Conservation (phyloP, 2,888 invertebrate genomes). For the Hypsopygia costalis region DNA sequence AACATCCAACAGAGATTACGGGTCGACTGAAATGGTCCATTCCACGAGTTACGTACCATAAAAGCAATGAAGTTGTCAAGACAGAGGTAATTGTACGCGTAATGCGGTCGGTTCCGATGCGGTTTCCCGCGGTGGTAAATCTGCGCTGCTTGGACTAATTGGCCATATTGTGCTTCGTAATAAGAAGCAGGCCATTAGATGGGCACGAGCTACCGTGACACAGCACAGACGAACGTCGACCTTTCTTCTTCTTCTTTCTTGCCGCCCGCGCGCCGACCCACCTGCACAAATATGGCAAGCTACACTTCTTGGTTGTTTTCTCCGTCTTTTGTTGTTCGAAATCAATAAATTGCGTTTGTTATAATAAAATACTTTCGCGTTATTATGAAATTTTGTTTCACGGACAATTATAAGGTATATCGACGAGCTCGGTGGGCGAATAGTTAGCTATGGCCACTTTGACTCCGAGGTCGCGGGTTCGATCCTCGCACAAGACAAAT, state of each 20-base stretch:
- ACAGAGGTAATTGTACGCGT: slow-evolving; percentile 43
- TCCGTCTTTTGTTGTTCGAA: neutral
- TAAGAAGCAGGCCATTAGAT: slow-evolving; percentile 36
- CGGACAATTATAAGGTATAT: too few species aligned
- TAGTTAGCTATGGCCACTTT: too few species aligned
- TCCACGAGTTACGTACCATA: slow-evolving; percentile 9
- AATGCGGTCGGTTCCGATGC: slow-evolving; percentile 45
- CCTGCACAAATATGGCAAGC: neutral
- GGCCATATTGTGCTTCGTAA: slow-evolving; percentile 52
- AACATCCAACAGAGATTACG: slow-evolving; percentile 3
- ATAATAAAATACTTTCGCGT: too few species aligned
- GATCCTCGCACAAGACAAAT: too few species aligned
- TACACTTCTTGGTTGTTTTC: neutral
- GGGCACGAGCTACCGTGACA: slow-evolving; percentile 35
- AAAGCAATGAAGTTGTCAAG: slow-evolving; percentile 27
- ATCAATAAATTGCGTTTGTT: too few species aligned
- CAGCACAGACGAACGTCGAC: neutral
- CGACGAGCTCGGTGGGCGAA: too few species aligned
- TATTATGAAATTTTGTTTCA: too few species aligned
- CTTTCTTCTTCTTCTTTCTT: too few species aligned
- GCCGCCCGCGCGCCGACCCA: neutral
- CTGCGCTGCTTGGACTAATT: slow-evolving; percentile 54
- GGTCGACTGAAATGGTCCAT: slow-evolving; percentile 11
- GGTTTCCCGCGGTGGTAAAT: slow-evolving; percentile 43
- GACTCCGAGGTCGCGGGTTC: too few species aligned